Evolutionary conservation across 2,888 invertebrate species (phyloP).

Genomic region (Volucella inflata): DNA sequence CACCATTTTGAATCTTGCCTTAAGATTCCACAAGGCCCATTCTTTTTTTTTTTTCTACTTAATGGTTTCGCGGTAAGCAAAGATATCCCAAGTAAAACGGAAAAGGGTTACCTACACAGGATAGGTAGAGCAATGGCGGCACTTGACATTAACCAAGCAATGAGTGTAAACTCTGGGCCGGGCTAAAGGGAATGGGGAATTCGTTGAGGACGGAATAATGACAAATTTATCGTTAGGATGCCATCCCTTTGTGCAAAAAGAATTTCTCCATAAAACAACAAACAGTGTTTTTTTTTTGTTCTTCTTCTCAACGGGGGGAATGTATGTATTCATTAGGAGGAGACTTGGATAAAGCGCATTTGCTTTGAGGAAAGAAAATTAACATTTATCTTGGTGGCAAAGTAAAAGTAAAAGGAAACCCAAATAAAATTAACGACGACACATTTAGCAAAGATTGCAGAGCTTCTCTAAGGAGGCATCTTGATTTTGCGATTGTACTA

Average conservation of each 20-base stretch:
- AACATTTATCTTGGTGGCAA: no score
- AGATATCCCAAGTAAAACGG: constrained; percentile 33
- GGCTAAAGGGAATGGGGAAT: constrained; percentile 16
- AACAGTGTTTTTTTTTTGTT: no score
- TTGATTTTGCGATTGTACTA: no score
- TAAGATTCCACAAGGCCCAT: constrained; percentile 40
- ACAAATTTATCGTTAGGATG: constrained; percentile 41
- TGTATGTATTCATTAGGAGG: no score
- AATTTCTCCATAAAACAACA: neutral
- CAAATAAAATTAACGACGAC: no score
- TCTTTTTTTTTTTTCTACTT: constrained; percentile 13
- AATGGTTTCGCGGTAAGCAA: constrained; percentile 52
- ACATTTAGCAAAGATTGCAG: no score
- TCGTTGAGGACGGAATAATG: constrained; percentile 26
- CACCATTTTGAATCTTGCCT: constrained; percentile 52
- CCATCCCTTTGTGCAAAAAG: constrained; percentile 16
- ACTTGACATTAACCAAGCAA: constrained; percentile 44
- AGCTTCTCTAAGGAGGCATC: no score
- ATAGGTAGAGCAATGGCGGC: constrained; percentile 24
- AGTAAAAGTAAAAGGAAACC: no score
- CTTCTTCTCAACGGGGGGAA: no score
- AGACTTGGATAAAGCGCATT: no score
- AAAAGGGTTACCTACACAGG: constrained; percentile 36
- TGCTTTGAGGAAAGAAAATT: no score
- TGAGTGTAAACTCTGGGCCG: constrained; percentile 5